Percentiles rank a stretch among this genome's conserved stretches.
Conservation (phyloP, 1,140 invertebrate genomes). For the Paralvinella palmiformis region DNA sequence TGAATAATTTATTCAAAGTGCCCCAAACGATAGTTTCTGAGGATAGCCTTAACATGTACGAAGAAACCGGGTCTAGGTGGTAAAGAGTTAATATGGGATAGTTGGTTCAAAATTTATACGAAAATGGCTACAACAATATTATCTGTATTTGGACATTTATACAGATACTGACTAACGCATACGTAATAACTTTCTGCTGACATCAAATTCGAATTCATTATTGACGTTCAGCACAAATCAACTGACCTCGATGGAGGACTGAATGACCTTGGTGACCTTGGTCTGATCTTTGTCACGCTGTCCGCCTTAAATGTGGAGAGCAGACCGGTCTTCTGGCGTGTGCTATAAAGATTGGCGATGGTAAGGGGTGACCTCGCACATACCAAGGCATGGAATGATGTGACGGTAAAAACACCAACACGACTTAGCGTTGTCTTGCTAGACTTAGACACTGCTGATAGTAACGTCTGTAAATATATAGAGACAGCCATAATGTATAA, state of each 20-base stretch:
- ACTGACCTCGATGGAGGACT: neutral
- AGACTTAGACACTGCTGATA: constrained; percentile 88
- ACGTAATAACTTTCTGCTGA: neutral
- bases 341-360: neutral
- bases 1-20: no score
- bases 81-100: no score
- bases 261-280: constrained; percentile 8
- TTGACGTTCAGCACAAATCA: neutral
- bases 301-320: constrained; percentile 37
- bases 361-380: constrained; percentile 67
- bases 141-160: no score
- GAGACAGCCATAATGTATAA: no score
- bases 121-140: no score
- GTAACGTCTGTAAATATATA: constrained; percentile 77
- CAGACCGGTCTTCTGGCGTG: constrained; percentile 34
- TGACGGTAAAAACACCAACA: constrained; percentile 93
- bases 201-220: neutral
- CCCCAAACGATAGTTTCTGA: no score
- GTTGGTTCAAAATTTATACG: no score
- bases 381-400: constrained; percentile 95
- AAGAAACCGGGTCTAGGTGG: no score
- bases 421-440: constrained; percentile 92
- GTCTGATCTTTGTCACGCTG: constrained; percentile 12
- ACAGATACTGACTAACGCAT: no score
- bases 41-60: no score